Conservation (phyloP, 1,140 invertebrate species). For the Zaprionus kolodkinae region DNA sequence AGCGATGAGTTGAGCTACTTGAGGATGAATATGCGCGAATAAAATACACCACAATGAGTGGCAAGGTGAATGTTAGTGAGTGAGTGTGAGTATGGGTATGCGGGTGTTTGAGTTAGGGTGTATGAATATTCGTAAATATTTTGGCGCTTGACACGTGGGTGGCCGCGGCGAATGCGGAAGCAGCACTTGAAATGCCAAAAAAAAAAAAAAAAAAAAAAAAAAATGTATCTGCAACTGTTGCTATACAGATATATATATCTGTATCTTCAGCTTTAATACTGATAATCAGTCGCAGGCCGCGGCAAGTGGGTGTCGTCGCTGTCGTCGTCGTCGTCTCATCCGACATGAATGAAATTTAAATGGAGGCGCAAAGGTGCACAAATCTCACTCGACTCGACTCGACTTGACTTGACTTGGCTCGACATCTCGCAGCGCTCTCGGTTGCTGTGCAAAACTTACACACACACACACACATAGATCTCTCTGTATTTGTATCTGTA, state of each 20-base stretch:
- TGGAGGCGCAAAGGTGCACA: slow-evolving; percentile 31
- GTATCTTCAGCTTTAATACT: slow-evolving; percentile 29
- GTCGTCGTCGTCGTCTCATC: neutral
- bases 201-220: slow-evolving; percentile 26
- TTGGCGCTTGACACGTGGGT: slow-evolving; percentile 63
- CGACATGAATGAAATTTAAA: slow-evolving; percentile 46
- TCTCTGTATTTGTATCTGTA: neutral
- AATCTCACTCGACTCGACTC: neutral
- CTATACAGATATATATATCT: neutral
- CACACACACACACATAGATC: neutral
- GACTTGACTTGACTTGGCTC: neutral
- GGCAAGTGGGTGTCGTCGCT: slow-evolving; percentile 42
- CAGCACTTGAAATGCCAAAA: slow-evolving; percentile 54
- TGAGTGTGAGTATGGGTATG: neutral
- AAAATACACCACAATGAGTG: neutral
- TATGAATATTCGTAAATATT: slow-evolving; percentile 36
- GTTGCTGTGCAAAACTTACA: neutral
- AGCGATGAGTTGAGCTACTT: slow-evolving; percentile 21
- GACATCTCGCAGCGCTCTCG: neutral
- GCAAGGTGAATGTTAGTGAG: neutral
- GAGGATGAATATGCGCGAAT: slow-evolving; percentile 15
- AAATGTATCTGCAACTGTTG: slow-evolving; percentile 9
- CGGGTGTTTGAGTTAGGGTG: too few species aligned
- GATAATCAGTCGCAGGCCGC: slow-evolving; percentile 26
- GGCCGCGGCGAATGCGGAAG: slow-evolving; percentile 69